phyloP scores from a whole-genome alignment of 2,113 vertebrate genomes.

The Cheirogaleus medius region DNA sequence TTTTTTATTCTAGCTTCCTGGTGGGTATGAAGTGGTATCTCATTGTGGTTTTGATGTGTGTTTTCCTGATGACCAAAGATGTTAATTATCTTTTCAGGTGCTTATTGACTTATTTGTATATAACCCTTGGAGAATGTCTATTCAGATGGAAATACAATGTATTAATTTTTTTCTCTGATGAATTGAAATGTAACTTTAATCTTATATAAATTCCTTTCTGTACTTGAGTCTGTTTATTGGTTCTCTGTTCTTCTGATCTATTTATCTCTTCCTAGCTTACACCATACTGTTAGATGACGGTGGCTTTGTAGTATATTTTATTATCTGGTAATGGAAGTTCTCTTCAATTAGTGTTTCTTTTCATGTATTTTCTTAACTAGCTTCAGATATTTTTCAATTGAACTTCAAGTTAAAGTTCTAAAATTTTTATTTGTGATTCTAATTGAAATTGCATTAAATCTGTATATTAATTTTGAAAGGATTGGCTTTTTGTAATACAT shows the following conservation, averaged over 20 bases:
- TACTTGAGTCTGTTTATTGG: neutral
- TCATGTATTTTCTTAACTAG: neutral
- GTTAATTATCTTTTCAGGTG: neutral
- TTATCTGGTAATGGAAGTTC: slow-evolving; percentile 8
- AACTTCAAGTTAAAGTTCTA: slow-evolving; percentile 14
- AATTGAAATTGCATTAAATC: slow-evolving; percentile 5
- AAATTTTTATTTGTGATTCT: neutral
- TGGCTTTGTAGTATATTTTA: slow-evolving; percentile 23
- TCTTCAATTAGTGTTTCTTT: slow-evolving; percentile 11
- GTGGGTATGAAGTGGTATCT: neutral
- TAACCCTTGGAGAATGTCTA: neutral
- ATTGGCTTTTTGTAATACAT: neutral
- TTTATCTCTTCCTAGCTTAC: neutral
- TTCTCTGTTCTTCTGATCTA: neutral
- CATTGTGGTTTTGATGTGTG: neutral
- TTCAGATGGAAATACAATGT: neutral
- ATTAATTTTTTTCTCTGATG: neutral
- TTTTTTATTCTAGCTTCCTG: neutral
- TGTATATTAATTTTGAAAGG: slow-evolving; percentile 9
- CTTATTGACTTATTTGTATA: neutral
- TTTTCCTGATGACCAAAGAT: neutral
- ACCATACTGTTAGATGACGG: neutral
- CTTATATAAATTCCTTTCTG: neutral
- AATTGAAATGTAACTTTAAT: slow-evolving; percentile 13
- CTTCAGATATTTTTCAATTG: slow-evolving; percentile 4